phyloP scores from a whole-genome alignment of 2,888 invertebrate genomes.

The Parapristionchus giblindavisi region DNA sequence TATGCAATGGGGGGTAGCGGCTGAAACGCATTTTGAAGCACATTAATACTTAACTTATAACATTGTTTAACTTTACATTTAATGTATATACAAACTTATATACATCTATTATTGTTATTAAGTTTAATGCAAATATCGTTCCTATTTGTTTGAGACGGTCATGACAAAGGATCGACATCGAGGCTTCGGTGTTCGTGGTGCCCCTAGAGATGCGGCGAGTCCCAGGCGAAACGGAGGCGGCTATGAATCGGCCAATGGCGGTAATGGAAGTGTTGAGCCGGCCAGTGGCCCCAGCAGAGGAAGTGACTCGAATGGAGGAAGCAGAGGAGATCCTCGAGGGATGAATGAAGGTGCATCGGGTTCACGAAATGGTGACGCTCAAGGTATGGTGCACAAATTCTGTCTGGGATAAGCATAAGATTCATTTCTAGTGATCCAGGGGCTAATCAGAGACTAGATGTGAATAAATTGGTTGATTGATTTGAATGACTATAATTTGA shows the following conservation, averaged over 20 bases:
- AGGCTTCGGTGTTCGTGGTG: not conserved
- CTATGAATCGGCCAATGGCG: not conserved
- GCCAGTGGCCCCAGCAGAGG: not conserved
- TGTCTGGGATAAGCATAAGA: not conserved
- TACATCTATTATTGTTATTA: too few species aligned
- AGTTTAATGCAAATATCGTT: too few species aligned
- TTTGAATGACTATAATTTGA: not conserved
- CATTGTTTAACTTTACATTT: too few species aligned
- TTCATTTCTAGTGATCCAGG: not conserved
- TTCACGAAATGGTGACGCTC: not conserved
- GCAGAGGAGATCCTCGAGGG: conserved; percentile 14
- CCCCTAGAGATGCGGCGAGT: too few species aligned
- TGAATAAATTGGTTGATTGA: too few species aligned
- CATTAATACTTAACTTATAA: too few species aligned
- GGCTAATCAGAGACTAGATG: too few species aligned
- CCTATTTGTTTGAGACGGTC: too few species aligned
- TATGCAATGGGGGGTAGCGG: too few species aligned
- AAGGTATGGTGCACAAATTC: not conserved
- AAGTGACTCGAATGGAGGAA: not conserved
- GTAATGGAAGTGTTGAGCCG: not conserved
- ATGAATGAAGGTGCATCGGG: not conserved
- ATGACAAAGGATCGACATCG: not conserved
- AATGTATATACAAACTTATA: too few species aligned
- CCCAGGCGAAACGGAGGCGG: not conserved
- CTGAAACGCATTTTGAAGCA: too few species aligned